Percentiles rank a stretch among this genome's conserved stretches.
Conservation (phyloP, 1,140 invertebrate genomes). For the Neuroterus valhalla region DNA sequence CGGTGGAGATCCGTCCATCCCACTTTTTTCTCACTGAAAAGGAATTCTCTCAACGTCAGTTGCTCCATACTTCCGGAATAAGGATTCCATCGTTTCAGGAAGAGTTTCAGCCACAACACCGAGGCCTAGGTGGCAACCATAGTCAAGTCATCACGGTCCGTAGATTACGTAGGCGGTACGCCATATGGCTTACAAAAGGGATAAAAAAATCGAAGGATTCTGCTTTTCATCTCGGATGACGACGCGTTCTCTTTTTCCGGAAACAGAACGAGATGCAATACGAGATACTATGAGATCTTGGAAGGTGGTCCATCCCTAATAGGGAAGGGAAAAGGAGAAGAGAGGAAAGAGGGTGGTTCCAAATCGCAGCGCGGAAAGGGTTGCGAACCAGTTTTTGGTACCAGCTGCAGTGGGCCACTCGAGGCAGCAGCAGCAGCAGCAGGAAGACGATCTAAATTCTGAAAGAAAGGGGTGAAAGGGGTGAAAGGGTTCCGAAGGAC, state of each 20-base stretch:
- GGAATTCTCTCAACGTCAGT: slow-evolving; percentile 8
- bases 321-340: slow-evolving; percentile 36
- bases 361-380: slow-evolving; percentile 1
- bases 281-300: slow-evolving; percentile 57
- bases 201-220: background rate
- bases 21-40: slow-evolving; percentile 10
- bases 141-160: slow-evolving; percentile 2
- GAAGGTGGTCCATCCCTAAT: slow-evolving; percentile 46
- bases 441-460: slow-evolving; percentile 53
- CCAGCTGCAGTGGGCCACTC: slow-evolving; percentile 31
- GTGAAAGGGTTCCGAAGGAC: slow-evolving; percentile 43
- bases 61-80: slow-evolving; percentile 12
- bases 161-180: slow-evolving; percentile 22
- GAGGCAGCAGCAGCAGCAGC: slow-evolving; percentile 43
- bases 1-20: slow-evolving; percentile 16
- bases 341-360: slow-evolving; percentile 39
- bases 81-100: slow-evolving; percentile 12
- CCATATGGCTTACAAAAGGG: slow-evolving; percentile 4
- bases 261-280: slow-evolving; percentile 59
- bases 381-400: slow-evolving; percentile 11
- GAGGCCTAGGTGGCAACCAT: slow-evolving; percentile 13
- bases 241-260: slow-evolving; percentile 48
- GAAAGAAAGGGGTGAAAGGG: slow-evolving; percentile 62
- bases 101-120: slow-evolving; percentile 19
- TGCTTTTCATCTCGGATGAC: slow-evolving; percentile 20